Evolutionary conservation across 2,797 vertebrate genomes (phyloP).

Genomic region (Pelodytes ibericus): DNA sequence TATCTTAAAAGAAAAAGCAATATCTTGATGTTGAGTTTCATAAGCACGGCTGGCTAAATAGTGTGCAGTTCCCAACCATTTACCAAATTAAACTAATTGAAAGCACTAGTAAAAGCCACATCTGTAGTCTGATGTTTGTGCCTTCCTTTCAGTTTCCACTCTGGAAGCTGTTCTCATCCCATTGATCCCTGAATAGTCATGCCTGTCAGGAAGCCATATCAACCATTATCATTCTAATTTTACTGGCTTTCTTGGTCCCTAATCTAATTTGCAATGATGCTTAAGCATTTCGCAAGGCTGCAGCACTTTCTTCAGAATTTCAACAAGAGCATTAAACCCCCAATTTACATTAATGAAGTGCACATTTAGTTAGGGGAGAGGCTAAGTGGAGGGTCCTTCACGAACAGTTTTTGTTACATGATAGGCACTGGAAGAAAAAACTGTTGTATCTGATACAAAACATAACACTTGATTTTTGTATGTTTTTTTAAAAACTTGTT

Average conservation of each 20-base stretch:
- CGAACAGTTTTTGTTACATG: slow-evolving; percentile 77
- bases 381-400: slow-evolving; percentile 84
- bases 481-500: slow-evolving; percentile 50
- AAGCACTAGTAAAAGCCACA: slow-evolving; percentile 96
- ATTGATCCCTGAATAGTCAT: slow-evolving; percentile 99
- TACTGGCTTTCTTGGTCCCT: slow-evolving; percentile 97
- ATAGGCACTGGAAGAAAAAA: slow-evolving; percentile 67
- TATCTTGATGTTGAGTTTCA: slow-evolving; percentile 82
- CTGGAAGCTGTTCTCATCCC: slow-evolving; percentile 86
- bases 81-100: slow-evolving; percentile 99
- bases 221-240: slow-evolving; percentile 99
- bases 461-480: slow-evolving; percentile 47
- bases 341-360: slow-evolving; percentile 99
- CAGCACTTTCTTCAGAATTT: slow-evolving; percentile 99
- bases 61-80: slow-evolving; percentile 97
- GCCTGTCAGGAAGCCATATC: slow-evolving; percentile 99
- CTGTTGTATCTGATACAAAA: slow-evolving; percentile 70
- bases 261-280: slow-evolving; percentile 99
- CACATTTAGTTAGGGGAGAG: slow-evolving; percentile 98
- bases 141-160: slow-evolving; percentile 85
- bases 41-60: slow-evolving; percentile 83
- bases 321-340: slow-evolving; percentile 99
- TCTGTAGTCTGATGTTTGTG: slow-evolving; percentile 94
- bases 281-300: slow-evolving; percentile 91
- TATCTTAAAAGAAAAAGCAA: slow-evolving; percentile 90